phyloP scores from a whole-genome alignment of 1,140 invertebrate genomes.

The Sminthurides bifidus region DNA sequence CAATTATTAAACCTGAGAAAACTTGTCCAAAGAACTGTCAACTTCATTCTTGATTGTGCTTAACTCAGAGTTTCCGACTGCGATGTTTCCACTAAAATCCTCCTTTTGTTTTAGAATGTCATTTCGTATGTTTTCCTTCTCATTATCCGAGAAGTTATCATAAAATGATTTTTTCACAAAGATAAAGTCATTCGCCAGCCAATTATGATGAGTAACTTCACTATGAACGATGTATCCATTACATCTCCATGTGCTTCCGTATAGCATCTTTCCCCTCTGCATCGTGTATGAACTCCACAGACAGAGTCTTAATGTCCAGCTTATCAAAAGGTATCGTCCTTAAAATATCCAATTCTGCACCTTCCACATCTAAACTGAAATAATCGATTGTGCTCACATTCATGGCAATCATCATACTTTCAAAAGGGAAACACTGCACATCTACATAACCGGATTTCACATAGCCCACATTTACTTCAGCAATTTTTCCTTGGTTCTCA shows the following conservation, averaged over 20 bases:
- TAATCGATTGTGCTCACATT: constrained; percentile 18
- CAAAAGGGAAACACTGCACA: constrained; percentile 25
- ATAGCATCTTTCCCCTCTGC: constrained; percentile 35
- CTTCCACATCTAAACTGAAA: constrained; percentile 31
- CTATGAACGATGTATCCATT: constrained; percentile 35
- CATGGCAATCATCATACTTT: constrained; percentile 12
- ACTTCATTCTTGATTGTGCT: neutral
- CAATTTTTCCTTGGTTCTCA: constrained; percentile 6
- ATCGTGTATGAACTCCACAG: constrained; percentile 34
- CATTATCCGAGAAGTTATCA: neutral
- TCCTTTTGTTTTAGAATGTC: neutral
- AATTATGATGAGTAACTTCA: constrained; percentile 35
- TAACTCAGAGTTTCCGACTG: neutral
- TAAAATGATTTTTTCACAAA: constrained; percentile 36
- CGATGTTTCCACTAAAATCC: neutral
- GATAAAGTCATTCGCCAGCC: constrained; percentile 41
- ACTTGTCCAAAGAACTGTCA: neutral
- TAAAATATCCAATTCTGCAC: constrained; percentile 26
- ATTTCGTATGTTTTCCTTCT: neutral
- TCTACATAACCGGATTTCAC: neutral
- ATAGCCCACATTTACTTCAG: neutral
- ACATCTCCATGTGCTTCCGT: constrained; percentile 35
- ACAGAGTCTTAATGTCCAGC: constrained; percentile 16
- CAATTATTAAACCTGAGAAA: too few relatives aligned
- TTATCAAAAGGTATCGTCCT: constrained; percentile 24